Percentiles rank a stretch among this genome's conserved stretches.
Conservation (phyloP, 2,797 vertebrate genomes). For the Muscicapa comitata region DNA sequence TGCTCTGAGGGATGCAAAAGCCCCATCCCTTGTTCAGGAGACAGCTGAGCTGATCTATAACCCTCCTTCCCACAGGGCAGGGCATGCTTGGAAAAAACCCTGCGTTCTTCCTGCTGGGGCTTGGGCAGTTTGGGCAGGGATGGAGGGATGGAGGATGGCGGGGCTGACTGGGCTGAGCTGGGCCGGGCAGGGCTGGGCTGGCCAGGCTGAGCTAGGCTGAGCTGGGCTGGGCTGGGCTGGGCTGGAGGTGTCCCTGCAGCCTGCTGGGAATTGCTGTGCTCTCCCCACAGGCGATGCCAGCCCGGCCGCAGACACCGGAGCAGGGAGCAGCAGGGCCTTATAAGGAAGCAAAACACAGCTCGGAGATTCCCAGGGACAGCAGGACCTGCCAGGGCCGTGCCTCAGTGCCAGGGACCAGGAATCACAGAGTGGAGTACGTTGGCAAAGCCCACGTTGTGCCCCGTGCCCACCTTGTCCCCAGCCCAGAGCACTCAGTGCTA, state of each 20-base stretch:
- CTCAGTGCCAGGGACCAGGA: not conserved
- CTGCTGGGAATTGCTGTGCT: not conserved
- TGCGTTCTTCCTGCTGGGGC: accelerated
- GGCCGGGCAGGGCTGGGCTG: not conserved
- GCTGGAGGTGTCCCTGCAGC: not conserved
- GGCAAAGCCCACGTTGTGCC: not conserved
- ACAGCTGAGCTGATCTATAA: not conserved
- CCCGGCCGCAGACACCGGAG: not conserved
- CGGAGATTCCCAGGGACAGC: not conserved
- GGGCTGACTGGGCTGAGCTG: not conserved
- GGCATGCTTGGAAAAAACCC: not conserved
- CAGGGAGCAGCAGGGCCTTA: slow-evolving; percentile 65
- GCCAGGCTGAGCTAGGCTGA: not conserved
- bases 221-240: not conserved
- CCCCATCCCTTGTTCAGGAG: not conserved
- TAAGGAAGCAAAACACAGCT: slow-evolving; percentile 67
- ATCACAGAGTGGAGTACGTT: accelerated
- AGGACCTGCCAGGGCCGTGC: slow-evolving; percentile 24
- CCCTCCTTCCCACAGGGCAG: accelerated
- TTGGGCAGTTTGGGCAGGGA: accelerated
- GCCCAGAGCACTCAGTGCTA: not conserved
- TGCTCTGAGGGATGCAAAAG: not conserved
- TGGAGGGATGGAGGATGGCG: too few relatives aligned
- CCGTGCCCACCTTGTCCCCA: accelerated
- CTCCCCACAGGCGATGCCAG: slow-evolving; percentile 2